Evolutionary conservation across 2,888 invertebrate species (phyloP).

Genomic region (Amorpha juglandis): DNA sequence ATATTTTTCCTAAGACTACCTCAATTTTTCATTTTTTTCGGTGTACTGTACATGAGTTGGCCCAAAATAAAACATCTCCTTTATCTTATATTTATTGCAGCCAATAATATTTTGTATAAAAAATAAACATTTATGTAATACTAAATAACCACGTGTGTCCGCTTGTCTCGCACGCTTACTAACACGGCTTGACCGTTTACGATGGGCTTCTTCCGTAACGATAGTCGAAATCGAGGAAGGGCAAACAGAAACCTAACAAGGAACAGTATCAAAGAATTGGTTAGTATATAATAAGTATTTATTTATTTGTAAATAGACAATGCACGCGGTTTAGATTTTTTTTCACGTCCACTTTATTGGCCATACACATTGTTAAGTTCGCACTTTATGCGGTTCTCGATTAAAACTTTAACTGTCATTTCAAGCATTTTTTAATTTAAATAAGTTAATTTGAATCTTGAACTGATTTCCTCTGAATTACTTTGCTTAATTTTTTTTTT

Average conservation of each 20-base stretch:
- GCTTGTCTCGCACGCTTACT: slow-evolving; percentile 72
- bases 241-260: slow-evolving; percentile 64
- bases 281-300: slow-evolving; percentile 67
- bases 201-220: slow-evolving; percentile 35
- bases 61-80: no score
- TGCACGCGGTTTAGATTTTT: not conserved
- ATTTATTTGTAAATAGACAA: not conserved
- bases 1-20: no score
- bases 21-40: no score
- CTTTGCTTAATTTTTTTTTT: no score
- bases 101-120: slow-evolving; percentile 22
- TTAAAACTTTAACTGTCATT: no score
- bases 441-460: no score
- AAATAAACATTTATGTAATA: slow-evolving; percentile 39
- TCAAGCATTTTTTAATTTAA: no score
- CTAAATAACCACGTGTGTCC: slow-evolving; percentile 51
- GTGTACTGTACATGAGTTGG: no score
- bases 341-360: not conserved
- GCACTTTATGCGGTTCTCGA: no score
- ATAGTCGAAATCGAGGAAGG: slow-evolving; percentile 64
- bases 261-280: slow-evolving; percentile 83
- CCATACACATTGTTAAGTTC: not conserved
- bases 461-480: no score
- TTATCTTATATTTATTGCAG: no score
- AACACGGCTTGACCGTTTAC: slow-evolving; percentile 50